A percentile compares a stretch with the other conserved stretches of the same genome.
Evolutionary conservation across 2,113 vertebrate genomes (phyloP).

Genomic region (Apaloderma vittatum): DNA sequence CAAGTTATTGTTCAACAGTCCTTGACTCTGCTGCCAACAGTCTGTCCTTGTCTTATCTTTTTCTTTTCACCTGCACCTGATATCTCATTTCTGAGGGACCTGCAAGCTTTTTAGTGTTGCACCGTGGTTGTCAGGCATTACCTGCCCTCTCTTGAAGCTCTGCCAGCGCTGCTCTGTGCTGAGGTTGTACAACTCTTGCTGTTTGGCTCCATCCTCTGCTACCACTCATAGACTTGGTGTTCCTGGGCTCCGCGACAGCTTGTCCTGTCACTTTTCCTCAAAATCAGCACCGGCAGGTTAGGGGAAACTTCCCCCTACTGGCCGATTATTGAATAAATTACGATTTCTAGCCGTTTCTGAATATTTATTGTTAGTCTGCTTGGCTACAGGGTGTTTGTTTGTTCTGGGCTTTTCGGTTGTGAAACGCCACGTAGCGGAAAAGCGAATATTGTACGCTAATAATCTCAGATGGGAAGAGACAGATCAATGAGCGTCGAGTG

Average conservation of each 20-base stretch:
- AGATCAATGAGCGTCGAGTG: fast-evolving
- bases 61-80: not conserved
- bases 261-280: not conserved
- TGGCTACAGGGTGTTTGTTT: not conserved
- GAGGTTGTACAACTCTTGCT: not conserved
- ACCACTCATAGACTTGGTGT: too few species aligned
- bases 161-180: not conserved
- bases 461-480: not conserved
- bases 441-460: fast-evolving
- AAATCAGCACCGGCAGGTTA: too few species aligned
- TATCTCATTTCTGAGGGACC: not conserved
- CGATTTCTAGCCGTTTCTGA: not conserved
- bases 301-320: not conserved
- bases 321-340: not conserved
- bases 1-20: too few species aligned
- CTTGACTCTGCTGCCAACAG: not conserved
- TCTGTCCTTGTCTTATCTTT: not conserved
- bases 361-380: not conserved
- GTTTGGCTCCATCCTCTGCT: not conserved
- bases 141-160: not conserved
- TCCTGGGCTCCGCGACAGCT: not conserved
- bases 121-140: not conserved
- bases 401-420: not conserved
- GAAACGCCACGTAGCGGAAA: fast-evolving
- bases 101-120: too few species aligned